These are phyloP conservation scores for Nomada fabriciana DNA, from an alignment of 2,888 invertebrate species.

Conservation along the genomic window DNA sequence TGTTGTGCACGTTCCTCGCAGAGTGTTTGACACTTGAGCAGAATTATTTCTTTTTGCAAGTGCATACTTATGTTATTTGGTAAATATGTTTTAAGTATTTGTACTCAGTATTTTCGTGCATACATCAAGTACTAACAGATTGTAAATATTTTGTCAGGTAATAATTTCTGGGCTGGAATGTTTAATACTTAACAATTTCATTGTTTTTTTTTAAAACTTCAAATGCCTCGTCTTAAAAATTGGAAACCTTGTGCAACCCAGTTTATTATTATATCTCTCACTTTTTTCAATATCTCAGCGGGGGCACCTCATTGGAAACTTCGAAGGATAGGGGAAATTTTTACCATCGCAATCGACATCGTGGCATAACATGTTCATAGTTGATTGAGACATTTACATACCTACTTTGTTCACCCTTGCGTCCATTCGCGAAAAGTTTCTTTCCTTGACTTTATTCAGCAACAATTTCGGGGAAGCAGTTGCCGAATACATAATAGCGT, in stretches of 20 bases:
- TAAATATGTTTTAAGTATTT: background rate
- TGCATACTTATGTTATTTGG: background rate
- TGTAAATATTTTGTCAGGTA: too few relatives aligned
- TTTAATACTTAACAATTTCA: too few relatives aligned
- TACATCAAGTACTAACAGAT: background rate
- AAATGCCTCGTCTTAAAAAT: background rate
- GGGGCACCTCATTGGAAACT: background rate
- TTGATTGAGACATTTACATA: slow-evolving; percentile 20
- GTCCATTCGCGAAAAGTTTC: slow-evolving; percentile 14
- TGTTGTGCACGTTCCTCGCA: background rate
- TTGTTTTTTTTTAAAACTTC: background rate
- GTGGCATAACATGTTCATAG: slow-evolving; percentile 22
- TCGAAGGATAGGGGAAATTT: slow-evolving; percentile 2
- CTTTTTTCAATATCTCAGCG: slow-evolving; percentile 9
- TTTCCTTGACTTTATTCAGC: background rate
- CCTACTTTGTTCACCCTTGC: slow-evolving; percentile 13
- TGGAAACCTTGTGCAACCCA: too few relatives aligned
- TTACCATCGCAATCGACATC: slow-evolving; percentile 3
- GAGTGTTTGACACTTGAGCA: background rate
- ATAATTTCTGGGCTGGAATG: too few relatives aligned
- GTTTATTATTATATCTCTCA: background rate
- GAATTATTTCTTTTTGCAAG: background rate
- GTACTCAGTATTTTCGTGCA: background rate
- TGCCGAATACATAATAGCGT: background rate
- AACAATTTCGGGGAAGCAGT: background rate